Conservation (phyloP, 2,113 vertebrate genomes). For the Emydocephalus ijimae region DNA sequence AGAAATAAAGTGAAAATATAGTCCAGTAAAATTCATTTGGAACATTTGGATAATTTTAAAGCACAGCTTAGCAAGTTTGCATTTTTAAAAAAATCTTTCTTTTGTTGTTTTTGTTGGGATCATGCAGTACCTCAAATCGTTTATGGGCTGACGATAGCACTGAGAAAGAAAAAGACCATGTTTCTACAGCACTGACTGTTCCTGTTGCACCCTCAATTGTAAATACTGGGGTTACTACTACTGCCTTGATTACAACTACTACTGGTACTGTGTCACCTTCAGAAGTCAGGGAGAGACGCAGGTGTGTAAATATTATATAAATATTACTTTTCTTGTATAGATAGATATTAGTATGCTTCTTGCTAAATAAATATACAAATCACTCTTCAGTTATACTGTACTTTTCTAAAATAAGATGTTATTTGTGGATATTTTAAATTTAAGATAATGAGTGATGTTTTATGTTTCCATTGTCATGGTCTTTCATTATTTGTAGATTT, state of each 20-base stretch:
- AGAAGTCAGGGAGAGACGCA: constrained; percentile 94
- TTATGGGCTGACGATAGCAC: constrained; percentile 96
- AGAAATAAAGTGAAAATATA: constrained; percentile 34
- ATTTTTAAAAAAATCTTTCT: constrained; percentile 64
- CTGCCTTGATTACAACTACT: constrained; percentile 83
- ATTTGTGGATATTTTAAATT: not conserved
- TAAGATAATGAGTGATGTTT: not conserved
- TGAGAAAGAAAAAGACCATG: constrained; percentile 90
- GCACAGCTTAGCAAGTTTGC: constrained; percentile 51
- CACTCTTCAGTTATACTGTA: not conserved
- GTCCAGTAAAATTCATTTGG: constrained; percentile 43
- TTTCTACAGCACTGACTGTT: constrained; percentile 89
- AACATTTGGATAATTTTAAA: constrained; percentile 47
- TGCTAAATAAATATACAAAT: constrained; percentile 6
- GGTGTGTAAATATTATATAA: constrained; percentile 79
- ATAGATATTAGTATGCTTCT: constrained; percentile 32
- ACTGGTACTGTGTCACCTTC: constrained; percentile 84
- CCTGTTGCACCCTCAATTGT: constrained; percentile 93
- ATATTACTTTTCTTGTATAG: constrained; percentile 53
- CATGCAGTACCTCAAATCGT: constrained; percentile 80
- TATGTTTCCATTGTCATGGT: not conserved
- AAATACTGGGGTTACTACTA: constrained; percentile 89
- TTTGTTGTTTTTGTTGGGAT: constrained; percentile 78
- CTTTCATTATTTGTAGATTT: not conserved
- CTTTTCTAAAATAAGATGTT: not conserved